Conservation (phyloP, 2,888 invertebrate genomes). For the Athalia circularis region DNA sequence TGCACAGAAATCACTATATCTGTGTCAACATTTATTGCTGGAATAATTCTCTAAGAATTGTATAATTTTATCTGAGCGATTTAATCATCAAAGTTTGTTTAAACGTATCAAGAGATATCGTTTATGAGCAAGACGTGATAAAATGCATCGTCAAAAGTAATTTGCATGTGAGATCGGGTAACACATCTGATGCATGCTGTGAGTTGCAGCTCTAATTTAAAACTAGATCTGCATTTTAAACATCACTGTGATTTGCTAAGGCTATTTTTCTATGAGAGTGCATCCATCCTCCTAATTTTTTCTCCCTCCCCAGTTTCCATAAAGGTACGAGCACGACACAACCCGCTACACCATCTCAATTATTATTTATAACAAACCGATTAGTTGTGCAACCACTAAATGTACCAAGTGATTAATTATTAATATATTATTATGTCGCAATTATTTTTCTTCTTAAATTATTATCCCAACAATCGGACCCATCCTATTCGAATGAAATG, state of each 20-base stretch:
- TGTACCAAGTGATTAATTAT: slow-evolving; percentile 37
- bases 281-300: background rate
- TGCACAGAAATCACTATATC: background rate
- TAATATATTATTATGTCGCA: slow-evolving; percentile 37
- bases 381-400: slow-evolving; percentile 10
- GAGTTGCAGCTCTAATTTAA: slow-evolving; percentile 23
- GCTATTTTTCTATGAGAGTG: slow-evolving; percentile 48
- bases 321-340: slow-evolving; percentile 18
- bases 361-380: slow-evolving; percentile 1
- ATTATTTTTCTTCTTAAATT: background rate
- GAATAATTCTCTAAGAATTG: background rate
- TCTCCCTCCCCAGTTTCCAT: background rate
- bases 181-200: background rate
- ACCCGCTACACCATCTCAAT: slow-evolving; percentile 7
- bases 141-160: background rate
- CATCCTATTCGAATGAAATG: no score
- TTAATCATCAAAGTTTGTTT: slow-evolving; percentile 14
- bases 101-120: background rate
- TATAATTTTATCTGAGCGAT: background rate
- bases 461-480: background rate
- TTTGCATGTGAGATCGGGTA: slow-evolving; percentile 9
- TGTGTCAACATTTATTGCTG: background rate
- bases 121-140: slow-evolving; percentile 7
- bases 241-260: slow-evolving; percentile 66
- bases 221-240: slow-evolving; percentile 64